Evolutionary conservation across 2,888 invertebrate species (phyloP).

Genomic region (Melanophora roralis): DNA sequence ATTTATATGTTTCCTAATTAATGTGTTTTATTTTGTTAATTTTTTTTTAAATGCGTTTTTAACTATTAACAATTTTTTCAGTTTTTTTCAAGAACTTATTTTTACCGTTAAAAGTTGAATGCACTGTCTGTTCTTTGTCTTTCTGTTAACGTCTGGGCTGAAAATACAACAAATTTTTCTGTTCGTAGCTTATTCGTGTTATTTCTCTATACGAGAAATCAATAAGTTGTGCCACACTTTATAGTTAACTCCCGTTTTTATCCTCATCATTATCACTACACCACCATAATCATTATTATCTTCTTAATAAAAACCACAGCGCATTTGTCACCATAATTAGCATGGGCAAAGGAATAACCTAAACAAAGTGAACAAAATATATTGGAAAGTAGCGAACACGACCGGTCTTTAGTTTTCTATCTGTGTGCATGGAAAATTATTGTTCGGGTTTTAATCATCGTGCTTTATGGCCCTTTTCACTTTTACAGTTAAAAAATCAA

Average conservation of each 20-base stretch:
- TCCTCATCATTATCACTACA: not conserved
- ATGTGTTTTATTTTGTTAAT: too few relatives aligned
- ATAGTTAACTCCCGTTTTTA: slow-evolving; percentile 38
- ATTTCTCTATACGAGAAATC: slow-evolving; percentile 72
- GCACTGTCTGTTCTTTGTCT: slow-evolving; percentile 58
- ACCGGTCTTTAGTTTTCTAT: slow-evolving; percentile 26
- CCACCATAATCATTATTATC: slow-evolving; percentile 1
- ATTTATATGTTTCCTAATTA: too few relatives aligned
- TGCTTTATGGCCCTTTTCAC: not conserved
- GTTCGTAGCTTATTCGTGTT: slow-evolving; percentile 53
- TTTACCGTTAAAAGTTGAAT: slow-evolving; percentile 47
- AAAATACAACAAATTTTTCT: slow-evolving; percentile 59
- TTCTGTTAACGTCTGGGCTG: slow-evolving; percentile 54
- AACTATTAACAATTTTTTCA: not conserved
- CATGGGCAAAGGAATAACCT: not conserved
- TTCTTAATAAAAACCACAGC: not conserved
- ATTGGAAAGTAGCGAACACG: slow-evolving; percentile 9
- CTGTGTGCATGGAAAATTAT: slow-evolving; percentile 17
- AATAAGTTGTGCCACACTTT: slow-evolving; percentile 66
- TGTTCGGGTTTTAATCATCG: slow-evolving; percentile 38
- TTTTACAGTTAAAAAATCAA: slow-evolving; percentile 61
- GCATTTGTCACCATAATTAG: slow-evolving; percentile 21
- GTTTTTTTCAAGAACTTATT: not conserved
- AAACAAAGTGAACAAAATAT: not conserved
- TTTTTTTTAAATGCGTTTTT: not conserved